A percentile compares a stretch with the other conserved stretches of the same genome.
Evolutionary conservation across 2,113 vertebrate genomes (phyloP).

Genomic region (Ivindomyrus marchei): DNA sequence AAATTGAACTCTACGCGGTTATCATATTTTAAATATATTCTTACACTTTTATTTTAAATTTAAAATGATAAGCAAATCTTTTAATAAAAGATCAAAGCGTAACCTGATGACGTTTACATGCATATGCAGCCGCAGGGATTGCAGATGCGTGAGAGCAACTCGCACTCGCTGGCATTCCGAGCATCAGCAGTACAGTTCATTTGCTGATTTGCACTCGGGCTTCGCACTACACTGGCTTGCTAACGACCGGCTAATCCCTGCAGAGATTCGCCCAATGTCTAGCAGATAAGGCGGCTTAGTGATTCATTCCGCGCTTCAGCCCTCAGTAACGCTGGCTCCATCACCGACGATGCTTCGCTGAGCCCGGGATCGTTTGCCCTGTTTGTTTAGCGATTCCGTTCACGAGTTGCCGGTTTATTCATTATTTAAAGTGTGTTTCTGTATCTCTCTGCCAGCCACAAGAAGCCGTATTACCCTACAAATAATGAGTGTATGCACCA

Average conservation of each 20-base stretch:
- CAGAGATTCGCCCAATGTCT: neutral
- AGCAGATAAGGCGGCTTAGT: neutral
- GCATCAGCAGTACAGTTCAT: neutral
- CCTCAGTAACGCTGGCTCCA: neutral
- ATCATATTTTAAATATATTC: neutral
- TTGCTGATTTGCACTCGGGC: neutral
- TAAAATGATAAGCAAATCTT: neutral
- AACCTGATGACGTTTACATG: neutral
- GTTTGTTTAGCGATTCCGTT: neutral
- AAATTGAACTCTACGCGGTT: neutral
- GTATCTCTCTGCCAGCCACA: neutral
- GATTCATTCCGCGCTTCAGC: neutral
- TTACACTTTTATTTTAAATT: neutral
- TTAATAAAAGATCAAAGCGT: neutral
- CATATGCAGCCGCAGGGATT: neutral
- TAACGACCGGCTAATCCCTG: neutral
- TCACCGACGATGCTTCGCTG: neutral
- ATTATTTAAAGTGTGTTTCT: slow-evolving; percentile 2
- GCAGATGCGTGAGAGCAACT: neutral
- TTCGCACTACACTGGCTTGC: neutral
- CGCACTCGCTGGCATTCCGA: neutral
- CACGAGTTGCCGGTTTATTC: neutral
- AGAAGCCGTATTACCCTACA: neutral
- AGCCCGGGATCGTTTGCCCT: neutral
- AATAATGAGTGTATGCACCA: neutral